phyloP scores from a whole-genome alignment of 2,113 vertebrate genomes.

The Dasyornis broadbenti region DNA sequence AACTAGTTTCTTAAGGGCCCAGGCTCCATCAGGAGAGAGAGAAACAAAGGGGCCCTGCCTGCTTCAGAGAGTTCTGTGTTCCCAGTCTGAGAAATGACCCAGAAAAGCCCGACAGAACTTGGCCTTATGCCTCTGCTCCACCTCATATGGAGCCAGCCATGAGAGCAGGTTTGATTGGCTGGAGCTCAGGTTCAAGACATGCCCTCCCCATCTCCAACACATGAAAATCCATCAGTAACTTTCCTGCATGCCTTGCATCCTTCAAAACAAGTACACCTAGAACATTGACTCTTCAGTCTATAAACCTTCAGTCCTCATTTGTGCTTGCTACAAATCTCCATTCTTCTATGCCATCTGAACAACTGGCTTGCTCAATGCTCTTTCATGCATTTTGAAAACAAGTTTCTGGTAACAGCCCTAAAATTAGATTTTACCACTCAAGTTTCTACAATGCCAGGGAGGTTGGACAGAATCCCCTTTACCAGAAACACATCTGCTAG shows the following conservation, averaged over 20 bases:
- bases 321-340: not conserved
- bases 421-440: not conserved
- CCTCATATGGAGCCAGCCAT: not conserved
- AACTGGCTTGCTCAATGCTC: not conserved
- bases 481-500: not conserved
- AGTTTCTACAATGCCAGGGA: not conserved
- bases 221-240: not conserved
- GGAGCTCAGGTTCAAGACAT: not conserved
- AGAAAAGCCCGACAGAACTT: not conserved
- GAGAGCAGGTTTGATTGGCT: not conserved
- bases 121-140: not conserved
- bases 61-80: rapidly evolving
- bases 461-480: not conserved
- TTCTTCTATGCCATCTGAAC: not conserved
- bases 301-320: not conserved
- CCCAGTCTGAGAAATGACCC: not conserved
- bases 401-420: not conserved
- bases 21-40: not conserved
- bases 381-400: not conserved
- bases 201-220: not conserved
- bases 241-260: not conserved
- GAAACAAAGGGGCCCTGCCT: not conserved
- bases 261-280: not conserved
- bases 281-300: not conserved
- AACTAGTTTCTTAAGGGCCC: not conserved